Conservation (phyloP, 2,888 invertebrate genomes). For the Machimus rusticus region DNA sequence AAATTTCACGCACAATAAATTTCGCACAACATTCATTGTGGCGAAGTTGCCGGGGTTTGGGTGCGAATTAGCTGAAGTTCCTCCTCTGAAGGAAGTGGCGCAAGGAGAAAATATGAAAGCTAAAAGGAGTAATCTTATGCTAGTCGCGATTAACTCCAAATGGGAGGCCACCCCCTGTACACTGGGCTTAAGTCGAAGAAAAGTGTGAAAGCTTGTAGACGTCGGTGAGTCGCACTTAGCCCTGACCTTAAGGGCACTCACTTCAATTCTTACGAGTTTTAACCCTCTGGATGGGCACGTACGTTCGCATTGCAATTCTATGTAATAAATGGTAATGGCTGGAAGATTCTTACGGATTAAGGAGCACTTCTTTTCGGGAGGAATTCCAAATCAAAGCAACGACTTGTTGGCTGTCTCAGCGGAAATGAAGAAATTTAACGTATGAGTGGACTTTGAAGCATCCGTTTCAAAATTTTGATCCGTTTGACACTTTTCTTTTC, state of each 20-base stretch:
- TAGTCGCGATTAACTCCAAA: conserved; percentile 16
- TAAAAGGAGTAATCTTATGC: conserved; percentile 3
- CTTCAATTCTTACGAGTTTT: not conserved
- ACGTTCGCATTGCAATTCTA: not conserved
- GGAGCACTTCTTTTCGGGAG: not conserved
- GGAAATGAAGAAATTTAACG: not conserved
- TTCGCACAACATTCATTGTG: not conserved
- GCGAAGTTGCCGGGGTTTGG: not conserved
- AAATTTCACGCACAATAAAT: conserved; percentile 27
- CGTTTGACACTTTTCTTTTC: not conserved
- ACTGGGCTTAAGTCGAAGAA: not conserved
- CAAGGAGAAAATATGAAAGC: not conserved
- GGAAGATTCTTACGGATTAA: not conserved
- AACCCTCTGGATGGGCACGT: conserved; percentile 7
- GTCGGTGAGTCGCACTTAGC: conserved; percentile 16
- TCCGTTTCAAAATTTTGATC: not conserved
- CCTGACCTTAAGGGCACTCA: conserved; percentile 22
- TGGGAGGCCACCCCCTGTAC: not conserved
- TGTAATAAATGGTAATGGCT: conserved; percentile 2
- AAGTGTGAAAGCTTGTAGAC: conserved; percentile 29
- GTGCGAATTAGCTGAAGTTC: conserved; percentile 5
- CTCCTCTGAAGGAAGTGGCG: not conserved
- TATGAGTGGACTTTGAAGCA: not conserved
- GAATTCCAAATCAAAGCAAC: not conserved
- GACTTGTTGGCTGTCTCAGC: not conserved